Evolutionary conservation across 1,140 invertebrate species (phyloP).

Genomic region (Pogonus chalceus): DNA sequence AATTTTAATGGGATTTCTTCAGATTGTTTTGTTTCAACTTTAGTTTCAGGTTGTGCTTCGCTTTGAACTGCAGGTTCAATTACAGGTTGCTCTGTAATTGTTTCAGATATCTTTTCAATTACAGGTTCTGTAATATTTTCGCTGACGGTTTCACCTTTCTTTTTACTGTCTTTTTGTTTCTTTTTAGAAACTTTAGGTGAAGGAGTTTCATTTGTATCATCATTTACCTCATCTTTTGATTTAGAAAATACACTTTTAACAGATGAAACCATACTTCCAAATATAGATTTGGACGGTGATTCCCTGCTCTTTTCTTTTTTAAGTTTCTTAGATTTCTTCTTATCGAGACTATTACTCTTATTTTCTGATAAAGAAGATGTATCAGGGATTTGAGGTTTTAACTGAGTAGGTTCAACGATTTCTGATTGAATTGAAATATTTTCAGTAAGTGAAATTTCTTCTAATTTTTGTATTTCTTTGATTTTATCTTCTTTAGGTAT

Average conservation of each 20-base stretch:
- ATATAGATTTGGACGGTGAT: constrained; percentile 14
- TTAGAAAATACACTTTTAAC: constrained; percentile 24
- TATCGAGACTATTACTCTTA: constrained; percentile 10
- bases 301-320: constrained; percentile 17
- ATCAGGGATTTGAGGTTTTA: neutral
- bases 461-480: no score
- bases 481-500: no score
- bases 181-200: constrained; percentile 12
- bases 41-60: neutral
- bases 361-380: neutral
- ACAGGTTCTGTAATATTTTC: constrained; percentile 7
- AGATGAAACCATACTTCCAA: constrained; percentile 23
- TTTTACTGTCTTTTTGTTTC: constrained; percentile 16
- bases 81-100: constrained; percentile 16
- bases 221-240: neutral
- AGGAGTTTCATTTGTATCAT: neutral
- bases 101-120: constrained; percentile 11
- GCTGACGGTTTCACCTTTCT: constrained; percentile 9
- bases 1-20: neutral
- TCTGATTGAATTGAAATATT: neutral
- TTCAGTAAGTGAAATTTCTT: no score
- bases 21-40: neutral
- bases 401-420: neutral
- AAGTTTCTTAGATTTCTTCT: constrained; percentile 15
- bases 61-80: neutral